Conservation (phyloP, 1,140 invertebrate species). For the Macrocentrus cingulum region DNA sequence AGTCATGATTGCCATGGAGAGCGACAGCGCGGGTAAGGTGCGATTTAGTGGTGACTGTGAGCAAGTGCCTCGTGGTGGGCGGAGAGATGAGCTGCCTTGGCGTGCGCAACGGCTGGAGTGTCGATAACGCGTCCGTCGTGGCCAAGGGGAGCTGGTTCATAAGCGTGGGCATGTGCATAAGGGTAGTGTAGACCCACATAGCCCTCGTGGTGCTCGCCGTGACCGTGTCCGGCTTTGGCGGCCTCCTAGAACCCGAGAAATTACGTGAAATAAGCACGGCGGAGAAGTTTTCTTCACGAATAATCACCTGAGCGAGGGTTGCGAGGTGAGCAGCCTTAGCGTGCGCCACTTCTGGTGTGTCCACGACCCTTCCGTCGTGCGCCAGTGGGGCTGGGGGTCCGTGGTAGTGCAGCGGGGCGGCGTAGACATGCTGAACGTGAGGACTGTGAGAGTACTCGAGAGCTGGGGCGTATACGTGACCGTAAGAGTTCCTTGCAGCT, state of each 20-base stretch:
- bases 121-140: conserved; percentile 62
- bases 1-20: no score
- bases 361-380: conserved; percentile 58
- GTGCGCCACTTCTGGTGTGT: conserved; percentile 62
- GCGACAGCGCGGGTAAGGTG: no score
- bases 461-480: conserved; percentile 10
- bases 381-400: conserved; percentile 30
- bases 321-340: conserved; percentile 61
- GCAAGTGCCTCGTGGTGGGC: conserved; percentile 58
- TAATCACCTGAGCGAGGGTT: conserved; percentile 39
- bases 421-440: not conserved
- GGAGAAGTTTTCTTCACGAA: conserved; percentile 4
- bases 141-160: conserved; percentile 55
- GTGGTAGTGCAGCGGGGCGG: not conserved
- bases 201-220: conserved; percentile 44
- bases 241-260: no score
- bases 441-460: not conserved
- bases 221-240: conserved; percentile 32
- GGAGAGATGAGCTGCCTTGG: conserved; percentile 62
- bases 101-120: conserved; percentile 63
- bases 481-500: not conserved
- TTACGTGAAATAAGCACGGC: no score
- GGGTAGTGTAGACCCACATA: conserved; percentile 49
- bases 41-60: conserved; percentile 31
- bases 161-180: conserved; percentile 23